These are phyloP conservation scores for Stenolophus ochropezus DNA, from an alignment of 2,888 invertebrate genomes.

Conservation along the genomic window DNA sequence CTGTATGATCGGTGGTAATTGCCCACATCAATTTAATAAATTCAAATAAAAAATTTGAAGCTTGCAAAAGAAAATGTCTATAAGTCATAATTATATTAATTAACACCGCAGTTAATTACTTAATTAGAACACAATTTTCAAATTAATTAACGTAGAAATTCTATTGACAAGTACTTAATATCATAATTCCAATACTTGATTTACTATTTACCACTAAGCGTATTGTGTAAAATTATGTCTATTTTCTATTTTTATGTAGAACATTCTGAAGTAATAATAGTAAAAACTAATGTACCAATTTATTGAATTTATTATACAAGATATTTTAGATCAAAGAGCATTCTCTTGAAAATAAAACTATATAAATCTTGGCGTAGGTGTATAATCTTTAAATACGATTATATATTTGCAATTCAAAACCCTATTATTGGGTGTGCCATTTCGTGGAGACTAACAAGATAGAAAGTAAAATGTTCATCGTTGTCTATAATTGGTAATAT, in stretches of 20 bases:
- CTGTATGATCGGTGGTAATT: too few relatives aligned
- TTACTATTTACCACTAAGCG: neutral
- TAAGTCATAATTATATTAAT: conserved; percentile 12
- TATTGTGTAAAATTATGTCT: neutral
- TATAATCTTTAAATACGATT: neutral
- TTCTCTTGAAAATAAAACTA: neutral
- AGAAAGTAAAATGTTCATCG: neutral
- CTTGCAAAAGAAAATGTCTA: neutral
- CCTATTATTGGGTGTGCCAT: too few relatives aligned
- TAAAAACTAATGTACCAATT: neutral
- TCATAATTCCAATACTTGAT: neutral
- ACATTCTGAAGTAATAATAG: neutral
- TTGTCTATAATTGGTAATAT: neutral
- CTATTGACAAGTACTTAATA: neutral
- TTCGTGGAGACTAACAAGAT: too few relatives aligned
- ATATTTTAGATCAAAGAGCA: neutral
- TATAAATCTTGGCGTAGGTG: neutral
- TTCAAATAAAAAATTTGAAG: neutral
- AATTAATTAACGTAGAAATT: conserved; percentile 6
- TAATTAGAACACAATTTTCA: conserved; percentile 17
- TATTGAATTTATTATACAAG: neutral
- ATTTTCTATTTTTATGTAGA: neutral
- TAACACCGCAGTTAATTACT: conserved; percentile 5
- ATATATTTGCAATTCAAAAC: neutral
- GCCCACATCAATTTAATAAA: too few relatives aligned